A percentile compares a stretch with the other conserved stretches of the same genome.
These are phyloP conservation scores for Gobius niger DNA, from an alignment of 2,113 vertebrate genomes.

Conservation along the genomic window DNA sequence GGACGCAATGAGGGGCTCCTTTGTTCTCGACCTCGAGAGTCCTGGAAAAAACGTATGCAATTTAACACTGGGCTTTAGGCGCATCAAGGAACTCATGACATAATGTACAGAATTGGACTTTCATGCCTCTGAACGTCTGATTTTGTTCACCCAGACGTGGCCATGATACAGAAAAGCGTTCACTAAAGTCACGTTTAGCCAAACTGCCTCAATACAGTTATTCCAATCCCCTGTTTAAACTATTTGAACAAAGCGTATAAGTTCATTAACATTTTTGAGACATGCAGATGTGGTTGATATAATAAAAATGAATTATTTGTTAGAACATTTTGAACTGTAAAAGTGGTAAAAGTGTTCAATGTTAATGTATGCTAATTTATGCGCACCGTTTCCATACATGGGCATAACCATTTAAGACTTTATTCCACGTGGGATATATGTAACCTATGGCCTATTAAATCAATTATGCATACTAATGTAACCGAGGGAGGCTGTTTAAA, in stretches of 20 bases:
- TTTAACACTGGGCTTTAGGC: background rate
- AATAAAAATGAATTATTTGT: no score
- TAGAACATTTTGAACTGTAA: background rate
- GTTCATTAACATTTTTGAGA: no score
- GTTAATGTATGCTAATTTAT: background rate
- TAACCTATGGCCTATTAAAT: background rate
- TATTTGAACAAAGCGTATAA: no score
- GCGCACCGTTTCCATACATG: background rate
- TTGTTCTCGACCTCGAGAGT: background rate
- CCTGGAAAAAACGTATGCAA: background rate
- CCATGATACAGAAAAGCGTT: background rate
- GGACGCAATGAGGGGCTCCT: conserved; percentile 10
- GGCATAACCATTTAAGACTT: background rate
- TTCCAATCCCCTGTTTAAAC: no score
- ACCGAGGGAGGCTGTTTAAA: background rate
- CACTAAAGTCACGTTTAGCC: no score
- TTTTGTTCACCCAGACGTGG: background rate
- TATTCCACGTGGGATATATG: background rate
- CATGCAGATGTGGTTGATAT: no score
- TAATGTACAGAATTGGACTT: background rate
- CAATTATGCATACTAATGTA: background rate
- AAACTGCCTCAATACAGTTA: no score
- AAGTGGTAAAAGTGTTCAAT: background rate
- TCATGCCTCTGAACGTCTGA: background rate
- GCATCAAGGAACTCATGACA: background rate